A percentile compares a stretch with the other conserved stretches of the same genome.
Evolutionary conservation across 2,797 vertebrate genomes (phyloP).

Genomic region (Falco novaeseelandiae): DNA sequence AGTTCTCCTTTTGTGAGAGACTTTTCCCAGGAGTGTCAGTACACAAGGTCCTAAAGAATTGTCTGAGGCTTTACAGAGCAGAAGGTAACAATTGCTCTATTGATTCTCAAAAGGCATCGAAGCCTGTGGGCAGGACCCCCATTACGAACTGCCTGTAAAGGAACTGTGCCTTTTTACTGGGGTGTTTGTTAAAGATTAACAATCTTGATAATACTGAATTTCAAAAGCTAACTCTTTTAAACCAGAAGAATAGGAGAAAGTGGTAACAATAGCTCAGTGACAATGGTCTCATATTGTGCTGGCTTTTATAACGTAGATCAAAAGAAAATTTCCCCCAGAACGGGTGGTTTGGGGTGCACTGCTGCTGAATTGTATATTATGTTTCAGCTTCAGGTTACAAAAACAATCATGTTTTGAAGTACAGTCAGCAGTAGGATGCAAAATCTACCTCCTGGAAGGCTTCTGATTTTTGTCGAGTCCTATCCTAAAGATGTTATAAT

Average conservation of each 20-base stretch:
- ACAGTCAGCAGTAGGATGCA: constrained; percentile 26
- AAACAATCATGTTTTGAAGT: constrained; percentile 55
- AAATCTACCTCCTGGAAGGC: constrained; percentile 32
- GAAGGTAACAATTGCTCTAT: constrained; percentile 75
- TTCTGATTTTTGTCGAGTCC: constrained; percentile 13
- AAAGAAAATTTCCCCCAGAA: constrained; percentile 56
- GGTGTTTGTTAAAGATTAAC: constrained; percentile 77
- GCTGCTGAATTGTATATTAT: constrained; percentile 36
- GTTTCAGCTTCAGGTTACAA: constrained; percentile 59
- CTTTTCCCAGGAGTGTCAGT: constrained; percentile 73
- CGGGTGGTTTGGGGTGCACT: constrained; percentile 27
- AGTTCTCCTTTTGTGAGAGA: constrained; percentile 40
- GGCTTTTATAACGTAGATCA: constrained; percentile 61
- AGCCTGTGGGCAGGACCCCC: constrained; percentile 48
- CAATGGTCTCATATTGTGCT: constrained; percentile 48
- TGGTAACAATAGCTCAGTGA: constrained; percentile 58
- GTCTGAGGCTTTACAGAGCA: constrained; percentile 68
- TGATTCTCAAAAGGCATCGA: constrained; percentile 72
- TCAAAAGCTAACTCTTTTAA: constrained; percentile 73
- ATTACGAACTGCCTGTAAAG: constrained; percentile 53
- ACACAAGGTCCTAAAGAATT: constrained; percentile 65
- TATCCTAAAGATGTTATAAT: constrained; percentile 43
- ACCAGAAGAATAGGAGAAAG: constrained; percentile 60
- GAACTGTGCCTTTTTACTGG: constrained; percentile 54
- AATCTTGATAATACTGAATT: constrained; percentile 71